A percentile compares a stretch with the other conserved stretches of the same genome.
Conservation (phyloP, 1,140 invertebrate species). For the Sinella curviseta region DNA sequence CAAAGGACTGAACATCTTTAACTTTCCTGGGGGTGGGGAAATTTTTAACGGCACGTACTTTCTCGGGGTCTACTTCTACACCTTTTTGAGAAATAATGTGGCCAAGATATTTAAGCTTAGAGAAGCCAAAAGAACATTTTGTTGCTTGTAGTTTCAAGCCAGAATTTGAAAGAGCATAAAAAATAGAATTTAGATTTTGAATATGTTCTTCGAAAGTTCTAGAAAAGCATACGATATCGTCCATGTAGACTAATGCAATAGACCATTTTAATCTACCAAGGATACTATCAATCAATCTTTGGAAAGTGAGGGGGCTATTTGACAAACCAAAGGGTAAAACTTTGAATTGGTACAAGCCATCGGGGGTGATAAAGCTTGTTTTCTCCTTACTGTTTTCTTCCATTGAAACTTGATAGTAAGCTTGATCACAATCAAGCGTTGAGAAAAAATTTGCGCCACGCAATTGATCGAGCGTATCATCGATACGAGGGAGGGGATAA, state of each 20-base stretch:
- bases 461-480: no score
- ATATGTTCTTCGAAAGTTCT: constrained; percentile 53
- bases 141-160: constrained; percentile 52
- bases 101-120: constrained; percentile 55
- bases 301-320: constrained; percentile 55
- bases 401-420: no score
- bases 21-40: constrained; percentile 51
- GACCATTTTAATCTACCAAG: constrained; percentile 48
- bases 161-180: constrained; percentile 51
- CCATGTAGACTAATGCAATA: constrained; percentile 48
- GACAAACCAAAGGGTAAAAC: no score
- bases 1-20: constrained; percentile 54
- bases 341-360: no score
- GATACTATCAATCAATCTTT: constrained; percentile 54
- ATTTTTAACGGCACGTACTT: constrained; percentile 53
- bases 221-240: no score
- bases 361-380: constrained; percentile 54
- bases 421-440: no score
- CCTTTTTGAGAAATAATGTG: constrained; percentile 52
- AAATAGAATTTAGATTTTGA: constrained; percentile 51
- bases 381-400: constrained; percentile 53
- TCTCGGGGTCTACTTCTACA: constrained; percentile 51
- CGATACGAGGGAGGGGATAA: no score
- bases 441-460: no score
- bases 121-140: no score